Evolutionary conservation across 2,888 invertebrate species (phyloP).

Genomic region (Brenthis daphne): DNA sequence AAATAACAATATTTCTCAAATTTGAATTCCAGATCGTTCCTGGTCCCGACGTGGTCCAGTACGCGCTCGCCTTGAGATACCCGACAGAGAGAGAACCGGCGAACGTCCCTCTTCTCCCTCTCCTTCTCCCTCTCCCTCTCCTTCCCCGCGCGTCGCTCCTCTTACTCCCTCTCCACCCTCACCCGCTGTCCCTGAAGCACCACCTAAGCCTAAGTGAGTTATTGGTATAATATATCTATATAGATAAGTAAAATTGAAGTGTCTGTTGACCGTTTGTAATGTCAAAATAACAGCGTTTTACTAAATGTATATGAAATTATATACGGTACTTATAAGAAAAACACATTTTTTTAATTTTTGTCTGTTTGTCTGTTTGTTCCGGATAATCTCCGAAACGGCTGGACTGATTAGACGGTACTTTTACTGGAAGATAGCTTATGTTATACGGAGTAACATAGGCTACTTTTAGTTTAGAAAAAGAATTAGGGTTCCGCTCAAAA

Average conservation of each 20-base stretch:
- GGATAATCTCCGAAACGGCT: too few species aligned
- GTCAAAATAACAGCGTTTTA: too few species aligned
- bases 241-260: background rate
- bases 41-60: constrained; percentile 91
- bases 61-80: constrained; percentile 91
- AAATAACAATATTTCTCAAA: background rate
- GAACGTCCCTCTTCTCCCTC: constrained; percentile 73
- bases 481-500: too few species aligned
- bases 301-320: too few species aligned
- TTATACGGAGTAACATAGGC: too few species aligned
- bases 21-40: constrained; percentile 86
- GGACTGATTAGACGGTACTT: too few species aligned
- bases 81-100: constrained; percentile 87
- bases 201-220: constrained; percentile 69
- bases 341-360: too few species aligned
- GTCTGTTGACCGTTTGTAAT: too few species aligned
- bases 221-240: background rate
- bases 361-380: too few species aligned
- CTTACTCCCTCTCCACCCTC: constrained; percentile 35
- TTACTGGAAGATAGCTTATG: too few species aligned
- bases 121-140: constrained; percentile 73
- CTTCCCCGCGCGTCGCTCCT: constrained; percentile 79
- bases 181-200: constrained; percentile 34
- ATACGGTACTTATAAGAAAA: too few species aligned
- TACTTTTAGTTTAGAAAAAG: too few species aligned